These are phyloP conservation scores for Sinocyclocheilus anophthalmus DNA, from an alignment of 2,113 vertebrate genomes.

Conservation along the genomic window DNA sequence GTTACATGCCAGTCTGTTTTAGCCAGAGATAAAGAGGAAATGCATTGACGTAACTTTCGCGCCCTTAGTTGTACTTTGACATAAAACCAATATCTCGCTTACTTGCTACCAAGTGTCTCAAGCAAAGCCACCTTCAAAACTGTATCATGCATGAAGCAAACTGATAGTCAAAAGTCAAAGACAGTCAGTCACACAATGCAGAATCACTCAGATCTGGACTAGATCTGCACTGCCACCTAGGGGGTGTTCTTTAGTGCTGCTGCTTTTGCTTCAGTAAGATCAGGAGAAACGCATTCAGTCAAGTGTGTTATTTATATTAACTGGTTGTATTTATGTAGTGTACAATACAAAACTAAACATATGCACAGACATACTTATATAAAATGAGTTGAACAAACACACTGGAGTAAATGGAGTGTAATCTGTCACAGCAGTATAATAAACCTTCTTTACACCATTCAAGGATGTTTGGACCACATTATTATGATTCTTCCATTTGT, in stretches of 20 bases:
- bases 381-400: neutral
- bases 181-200: neutral
- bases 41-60: too few species aligned
- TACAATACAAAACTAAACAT: neutral
- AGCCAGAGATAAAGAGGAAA: too few species aligned
- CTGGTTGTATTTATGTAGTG: too few species aligned
- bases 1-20: too few species aligned
- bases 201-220: neutral
- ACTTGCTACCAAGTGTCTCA: neutral
- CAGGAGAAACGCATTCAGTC: neutral
- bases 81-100: too few species aligned
- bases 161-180: neutral
- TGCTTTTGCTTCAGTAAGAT: neutral
- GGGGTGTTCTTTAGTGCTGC: neutral
- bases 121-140: too few species aligned
- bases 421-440: neutral
- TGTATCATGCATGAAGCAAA: too few species aligned
- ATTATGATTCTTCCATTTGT: neutral
- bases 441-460: neutral
- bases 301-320: too few species aligned
- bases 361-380: neutral
- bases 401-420: neutral
- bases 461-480: neutral
- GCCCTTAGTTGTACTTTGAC: neutral
- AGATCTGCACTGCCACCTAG: constrained; percentile 18